These are phyloP conservation scores for Taeniopygia guttata DNA, from an alignment of 2,797 vertebrate genomes.

Conservation along the genomic window DNA sequence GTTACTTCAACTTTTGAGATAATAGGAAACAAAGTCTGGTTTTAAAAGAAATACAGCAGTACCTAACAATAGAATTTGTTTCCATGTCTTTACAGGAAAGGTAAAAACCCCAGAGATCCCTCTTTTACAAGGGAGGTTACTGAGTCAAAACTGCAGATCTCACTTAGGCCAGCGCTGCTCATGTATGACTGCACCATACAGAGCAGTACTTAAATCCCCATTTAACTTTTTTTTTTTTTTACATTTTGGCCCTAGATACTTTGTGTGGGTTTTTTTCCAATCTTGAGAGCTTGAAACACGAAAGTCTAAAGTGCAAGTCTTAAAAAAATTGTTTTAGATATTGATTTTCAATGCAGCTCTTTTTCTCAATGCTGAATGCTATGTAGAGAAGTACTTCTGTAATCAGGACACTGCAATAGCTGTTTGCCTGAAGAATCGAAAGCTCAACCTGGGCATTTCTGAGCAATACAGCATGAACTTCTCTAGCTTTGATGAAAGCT, in stretches of 20 bases:
- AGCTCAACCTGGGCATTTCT: not conserved
- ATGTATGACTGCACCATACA: not conserved
- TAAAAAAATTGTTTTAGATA: not conserved
- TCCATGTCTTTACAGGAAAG: not conserved
- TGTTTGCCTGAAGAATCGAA: not conserved
- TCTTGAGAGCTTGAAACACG: not conserved
- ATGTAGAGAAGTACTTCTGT: not conserved
- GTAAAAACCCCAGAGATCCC: rapidly evolving
- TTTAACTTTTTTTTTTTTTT: not conserved
- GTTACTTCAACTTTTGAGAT: not conserved
- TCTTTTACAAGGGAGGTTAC: not conserved
- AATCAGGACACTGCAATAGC: not conserved
- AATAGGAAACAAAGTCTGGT: not conserved
- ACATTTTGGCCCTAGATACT: not conserved
- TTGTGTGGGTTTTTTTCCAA: not conserved
- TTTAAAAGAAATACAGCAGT: not conserved
- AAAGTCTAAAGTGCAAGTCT: not conserved
- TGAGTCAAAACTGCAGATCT: not conserved
- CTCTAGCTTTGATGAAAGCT: not conserved
- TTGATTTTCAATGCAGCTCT: not conserved
- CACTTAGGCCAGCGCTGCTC: not conserved
- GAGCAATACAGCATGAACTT: rapidly evolving
- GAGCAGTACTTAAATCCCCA: not conserved
- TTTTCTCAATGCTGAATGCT: not conserved
- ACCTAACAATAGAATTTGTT: not conserved